Percentiles rank a stretch among this genome's conserved stretches.
phyloP scores from a whole-genome alignment of 2,888 invertebrate species.

The Drosophila nr. medialis region DNA sequence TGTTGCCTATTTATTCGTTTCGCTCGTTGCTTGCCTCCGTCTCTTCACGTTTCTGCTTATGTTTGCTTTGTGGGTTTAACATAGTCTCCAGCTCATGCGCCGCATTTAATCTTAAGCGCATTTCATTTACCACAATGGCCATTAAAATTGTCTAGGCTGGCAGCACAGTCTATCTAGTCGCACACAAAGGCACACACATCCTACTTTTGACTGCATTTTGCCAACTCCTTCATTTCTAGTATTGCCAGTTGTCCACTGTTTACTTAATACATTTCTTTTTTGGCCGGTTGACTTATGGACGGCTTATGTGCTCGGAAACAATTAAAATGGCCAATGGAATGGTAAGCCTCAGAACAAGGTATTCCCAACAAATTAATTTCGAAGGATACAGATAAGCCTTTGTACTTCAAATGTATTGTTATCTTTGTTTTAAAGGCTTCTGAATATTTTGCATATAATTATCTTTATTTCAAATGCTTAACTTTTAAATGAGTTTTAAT shows the following conservation, averaged over 20 bases:
- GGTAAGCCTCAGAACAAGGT: slow-evolving; percentile 19
- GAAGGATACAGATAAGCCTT: slow-evolving; percentile 49
- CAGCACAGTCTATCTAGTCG: slow-evolving; percentile 14
- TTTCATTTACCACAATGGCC: slow-evolving; percentile 77
- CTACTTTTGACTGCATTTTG: slow-evolving; percentile 7
- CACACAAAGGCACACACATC: slow-evolving; percentile 4
- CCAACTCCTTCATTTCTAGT: slow-evolving; percentile 24
- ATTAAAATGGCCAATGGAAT: slow-evolving; percentile 72
- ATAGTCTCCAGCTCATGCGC: slow-evolving; percentile 55
- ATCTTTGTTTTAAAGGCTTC: neutral
- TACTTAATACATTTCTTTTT: slow-evolving; percentile 45
- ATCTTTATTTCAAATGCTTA: neutral
- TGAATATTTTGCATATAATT: neutral
- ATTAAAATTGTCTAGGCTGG: slow-evolving; percentile 67
- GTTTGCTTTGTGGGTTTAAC: slow-evolving; percentile 72
- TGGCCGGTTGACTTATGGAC: slow-evolving; percentile 62
- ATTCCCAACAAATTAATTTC: slow-evolving; percentile 66
- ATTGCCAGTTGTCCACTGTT: slow-evolving; percentile 37
- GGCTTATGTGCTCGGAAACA: slow-evolving; percentile 72
- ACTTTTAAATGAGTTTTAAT: neutral
- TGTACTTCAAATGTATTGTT: slow-evolving; percentile 8
- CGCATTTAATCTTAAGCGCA: slow-evolving; percentile 77
- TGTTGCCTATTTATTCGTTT: slow-evolving; percentile 17
- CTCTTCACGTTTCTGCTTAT: slow-evolving; percentile 63
- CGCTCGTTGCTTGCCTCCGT: slow-evolving; percentile 7